These are phyloP conservation scores for Tiphia femorata DNA, from an alignment of 2,888 invertebrate species.

Conservation along the genomic window DNA sequence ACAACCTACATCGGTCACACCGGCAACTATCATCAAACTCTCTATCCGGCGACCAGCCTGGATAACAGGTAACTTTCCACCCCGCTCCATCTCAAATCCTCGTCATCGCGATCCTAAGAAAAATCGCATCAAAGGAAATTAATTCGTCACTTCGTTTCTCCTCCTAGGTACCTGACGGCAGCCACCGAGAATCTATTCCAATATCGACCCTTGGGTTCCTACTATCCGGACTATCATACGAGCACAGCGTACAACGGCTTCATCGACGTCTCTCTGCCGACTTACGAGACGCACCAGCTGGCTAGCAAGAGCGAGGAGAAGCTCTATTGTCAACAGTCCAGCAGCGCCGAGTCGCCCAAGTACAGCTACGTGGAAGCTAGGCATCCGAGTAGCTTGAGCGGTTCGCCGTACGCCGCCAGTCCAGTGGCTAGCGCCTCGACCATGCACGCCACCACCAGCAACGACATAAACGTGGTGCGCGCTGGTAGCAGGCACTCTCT, in stretches of 20 bases:
- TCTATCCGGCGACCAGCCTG: conserved; percentile 72
- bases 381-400: conserved; percentile 60
- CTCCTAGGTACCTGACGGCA: conserved; percentile 77
- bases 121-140: too few relatives aligned
- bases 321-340: conserved; percentile 74
- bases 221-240: conserved; percentile 84
- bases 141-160: background rate
- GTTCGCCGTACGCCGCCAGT: conserved; percentile 61
- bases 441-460: conserved; percentile 35
- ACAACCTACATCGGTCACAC: conserved; percentile 79
- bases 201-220: conserved; percentile 87
- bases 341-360: conserved; percentile 71
- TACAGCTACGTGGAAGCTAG: conserved; percentile 65
- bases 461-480: conserved; percentile 52
- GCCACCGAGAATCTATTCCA: conserved; percentile 89
- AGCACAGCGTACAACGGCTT: conserved; percentile 85
- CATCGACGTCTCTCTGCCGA: conserved; percentile 80
- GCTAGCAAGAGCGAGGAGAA: conserved; percentile 73
- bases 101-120: too few relatives aligned
- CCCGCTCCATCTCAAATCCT: background rate
- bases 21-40: conserved; percentile 75
- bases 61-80: conserved; percentile 68
- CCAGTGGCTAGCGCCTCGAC: conserved; percentile 52
- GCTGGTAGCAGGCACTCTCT: conserved; percentile 65
- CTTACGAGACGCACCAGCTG: conserved; percentile 74